Conservation (phyloP, 2,888 invertebrate genomes). For the Lasius fuliginosus region DNA sequence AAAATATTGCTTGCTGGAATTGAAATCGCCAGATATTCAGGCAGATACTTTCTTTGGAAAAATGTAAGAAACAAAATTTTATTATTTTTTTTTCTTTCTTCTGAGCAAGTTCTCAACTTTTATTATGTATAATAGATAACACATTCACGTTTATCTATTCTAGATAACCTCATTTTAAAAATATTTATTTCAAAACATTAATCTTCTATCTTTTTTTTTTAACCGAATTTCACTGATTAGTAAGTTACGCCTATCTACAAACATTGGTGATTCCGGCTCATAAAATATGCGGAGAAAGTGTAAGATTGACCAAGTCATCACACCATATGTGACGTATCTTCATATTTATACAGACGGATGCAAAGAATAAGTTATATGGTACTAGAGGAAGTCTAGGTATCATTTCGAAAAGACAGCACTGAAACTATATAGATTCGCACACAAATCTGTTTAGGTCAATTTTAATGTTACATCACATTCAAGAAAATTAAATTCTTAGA, state of each 20-base stretch:
- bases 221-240: slow-evolving; percentile 19
- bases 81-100: neutral
- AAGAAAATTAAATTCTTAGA: neutral
- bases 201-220: neutral
- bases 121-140: neutral
- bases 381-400: neutral
- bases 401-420: neutral
- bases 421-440: neutral
- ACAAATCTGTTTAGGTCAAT: neutral
- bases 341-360: slow-evolving; percentile 14
- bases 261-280: slow-evolving; percentile 21
- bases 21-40: slow-evolving; percentile 19
- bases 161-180: neutral
- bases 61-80: neutral
- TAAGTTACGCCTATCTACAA: neutral
- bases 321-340: neutral
- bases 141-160: neutral
- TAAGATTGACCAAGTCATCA: slow-evolving; percentile 44
- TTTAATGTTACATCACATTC: neutral
- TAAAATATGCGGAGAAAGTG: slow-evolving; percentile 71
- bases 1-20: slow-evolving; percentile 14
- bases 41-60: neutral
- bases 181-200: neutral
- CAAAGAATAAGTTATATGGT: slow-evolving; percentile 7
- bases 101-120: neutral